Conservation (phyloP, 2,888 invertebrate genomes). For the Pyrgus malvae region DNA sequence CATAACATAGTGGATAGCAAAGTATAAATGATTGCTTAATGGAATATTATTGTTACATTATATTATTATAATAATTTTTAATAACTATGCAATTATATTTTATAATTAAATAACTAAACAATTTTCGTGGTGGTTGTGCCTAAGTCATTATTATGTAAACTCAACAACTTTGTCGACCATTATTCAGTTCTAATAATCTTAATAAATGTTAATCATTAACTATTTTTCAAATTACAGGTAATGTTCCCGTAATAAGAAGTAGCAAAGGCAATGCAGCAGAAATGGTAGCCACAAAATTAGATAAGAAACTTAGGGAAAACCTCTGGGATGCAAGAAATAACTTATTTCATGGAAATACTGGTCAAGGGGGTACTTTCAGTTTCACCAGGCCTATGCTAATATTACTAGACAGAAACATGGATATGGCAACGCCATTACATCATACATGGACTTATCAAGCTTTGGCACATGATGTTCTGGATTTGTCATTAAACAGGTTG, state of each 20-base stretch:
- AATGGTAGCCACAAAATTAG: constrained; percentile 98
- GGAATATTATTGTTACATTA: too few species aligned
- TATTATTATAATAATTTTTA: too few species aligned
- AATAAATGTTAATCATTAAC: too few species aligned
- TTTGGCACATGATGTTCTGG: constrained; percentile 96
- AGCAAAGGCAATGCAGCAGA: constrained; percentile 98
- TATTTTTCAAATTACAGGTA: constrained; percentile 74
- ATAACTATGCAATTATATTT: too few species aligned
- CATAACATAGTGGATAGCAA: background rate
- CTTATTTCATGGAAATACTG: constrained; percentile 93
- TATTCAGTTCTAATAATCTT: too few species aligned
- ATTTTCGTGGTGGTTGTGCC: too few species aligned
- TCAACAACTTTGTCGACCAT: too few species aligned
- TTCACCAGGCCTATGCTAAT: constrained; percentile 97
- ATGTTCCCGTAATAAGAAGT: constrained; percentile 94
- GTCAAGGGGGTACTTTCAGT: constrained; percentile 88
- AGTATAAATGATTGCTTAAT: too few species aligned
- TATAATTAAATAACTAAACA: too few species aligned
- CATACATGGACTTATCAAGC: constrained; percentile 99
- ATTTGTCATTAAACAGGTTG: constrained; percentile 92
- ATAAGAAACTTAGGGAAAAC: constrained; percentile 98
- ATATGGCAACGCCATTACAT: constrained; percentile 98
- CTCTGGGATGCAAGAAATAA: constrained; percentile 98
- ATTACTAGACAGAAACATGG: constrained; percentile 95
- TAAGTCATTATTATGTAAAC: too few species aligned